Percentiles rank a stretch among this genome's conserved stretches.
Evolutionary conservation across 2,113 vertebrate species (phyloP).

Genomic region (Mungos mungo): DNA sequence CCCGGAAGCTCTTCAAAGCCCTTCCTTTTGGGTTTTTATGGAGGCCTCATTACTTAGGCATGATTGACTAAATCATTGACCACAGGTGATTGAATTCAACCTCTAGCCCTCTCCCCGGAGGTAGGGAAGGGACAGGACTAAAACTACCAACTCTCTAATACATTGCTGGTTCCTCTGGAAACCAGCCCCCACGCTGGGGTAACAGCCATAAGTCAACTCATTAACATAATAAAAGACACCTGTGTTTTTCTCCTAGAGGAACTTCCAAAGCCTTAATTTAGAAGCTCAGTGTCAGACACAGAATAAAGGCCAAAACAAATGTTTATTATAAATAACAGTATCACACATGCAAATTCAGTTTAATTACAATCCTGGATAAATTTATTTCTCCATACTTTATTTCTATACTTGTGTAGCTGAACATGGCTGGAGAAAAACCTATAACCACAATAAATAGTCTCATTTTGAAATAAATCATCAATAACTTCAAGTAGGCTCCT

Average conservation of each 20-base stretch:
- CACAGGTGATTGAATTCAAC: neutral
- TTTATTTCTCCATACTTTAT: neutral
- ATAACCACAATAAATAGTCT: neutral
- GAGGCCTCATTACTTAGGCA: neutral
- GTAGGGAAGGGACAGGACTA: neutral
- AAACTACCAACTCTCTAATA: neutral
- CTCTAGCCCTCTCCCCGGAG: neutral
- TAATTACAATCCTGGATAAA: neutral
- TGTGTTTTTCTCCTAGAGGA: neutral
- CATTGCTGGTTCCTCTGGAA: neutral
- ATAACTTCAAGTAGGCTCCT: neutral
- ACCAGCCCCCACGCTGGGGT: neutral
- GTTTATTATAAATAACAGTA: neutral
- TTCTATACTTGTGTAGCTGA: neutral
- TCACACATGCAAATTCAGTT: neutral
- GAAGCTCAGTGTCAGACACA: neutral
- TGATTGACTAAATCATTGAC: neutral
- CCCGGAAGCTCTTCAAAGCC: neutral
- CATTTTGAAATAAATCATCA: conserved; percentile 9
- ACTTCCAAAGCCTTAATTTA: neutral
- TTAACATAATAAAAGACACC: neutral
- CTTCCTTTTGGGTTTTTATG: neutral
- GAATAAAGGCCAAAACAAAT: neutral
- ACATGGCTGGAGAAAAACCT: neutral
- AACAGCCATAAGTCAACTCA: neutral